Conservation (phyloP, 2,888 invertebrate species). For the Candidula unifasciata region DNA sequence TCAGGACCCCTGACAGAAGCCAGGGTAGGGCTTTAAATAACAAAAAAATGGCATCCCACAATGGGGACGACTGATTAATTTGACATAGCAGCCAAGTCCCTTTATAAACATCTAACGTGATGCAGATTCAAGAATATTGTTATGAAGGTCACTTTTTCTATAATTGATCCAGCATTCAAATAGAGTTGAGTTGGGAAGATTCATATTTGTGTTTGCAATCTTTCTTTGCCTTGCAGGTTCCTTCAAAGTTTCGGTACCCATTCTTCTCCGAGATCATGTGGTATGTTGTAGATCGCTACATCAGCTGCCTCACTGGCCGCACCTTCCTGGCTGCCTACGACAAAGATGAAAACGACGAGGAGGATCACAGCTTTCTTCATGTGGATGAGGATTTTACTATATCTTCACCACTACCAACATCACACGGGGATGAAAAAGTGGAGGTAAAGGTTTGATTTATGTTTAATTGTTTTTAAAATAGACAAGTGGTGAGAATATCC, state of each 20-base stretch:
- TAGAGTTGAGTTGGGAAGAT: too few species aligned
- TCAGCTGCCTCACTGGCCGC: slow-evolving; percentile 87
- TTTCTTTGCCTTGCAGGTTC: slow-evolving; percentile 83
- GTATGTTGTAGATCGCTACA: slow-evolving; percentile 96
- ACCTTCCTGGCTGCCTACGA: slow-evolving; percentile 63
- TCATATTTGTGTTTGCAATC: background rate
- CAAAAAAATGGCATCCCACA: too few species aligned
- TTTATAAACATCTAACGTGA: too few species aligned
- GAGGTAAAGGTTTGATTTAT: slow-evolving; percentile 21
- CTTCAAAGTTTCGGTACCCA: slow-evolving; percentile 97
- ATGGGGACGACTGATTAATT: too few species aligned
- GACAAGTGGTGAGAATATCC: too few species aligned
- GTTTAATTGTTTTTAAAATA: too few species aligned
- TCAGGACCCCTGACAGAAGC: too few species aligned
- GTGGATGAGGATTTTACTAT: slow-evolving; percentile 57
- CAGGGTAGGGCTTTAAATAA: too few species aligned
- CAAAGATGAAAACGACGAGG: slow-evolving; percentile 59
- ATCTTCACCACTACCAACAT: slow-evolving; percentile 54
- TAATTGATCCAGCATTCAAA: too few species aligned
- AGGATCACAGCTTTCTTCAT: slow-evolving; percentile 54
- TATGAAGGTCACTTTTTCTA: too few species aligned
- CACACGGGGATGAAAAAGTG: slow-evolving; percentile 41
- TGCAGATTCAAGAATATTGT: too few species aligned
- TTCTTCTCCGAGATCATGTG: slow-evolving; percentile 99
- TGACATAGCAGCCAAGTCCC: too few species aligned